Evolutionary conservation across 2,888 invertebrate genomes (phyloP), one percentile per base, ranked within the genome.

Genomic region (Spodoptera littoralis): DNA sequence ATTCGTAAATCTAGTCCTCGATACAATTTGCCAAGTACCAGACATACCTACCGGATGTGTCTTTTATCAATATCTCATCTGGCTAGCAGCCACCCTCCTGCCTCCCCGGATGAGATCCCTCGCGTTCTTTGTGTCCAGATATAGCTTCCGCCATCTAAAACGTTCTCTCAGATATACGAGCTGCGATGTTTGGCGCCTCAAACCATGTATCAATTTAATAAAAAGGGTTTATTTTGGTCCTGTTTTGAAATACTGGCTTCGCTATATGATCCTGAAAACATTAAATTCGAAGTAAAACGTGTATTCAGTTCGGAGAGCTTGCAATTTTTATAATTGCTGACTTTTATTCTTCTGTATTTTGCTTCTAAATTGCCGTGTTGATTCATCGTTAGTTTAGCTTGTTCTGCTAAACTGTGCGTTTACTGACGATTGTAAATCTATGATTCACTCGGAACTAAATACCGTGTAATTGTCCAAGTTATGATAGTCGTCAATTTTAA

Each of bases 61-160:
- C 60, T 65, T 63, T 75, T 77, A 70, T 80, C 78, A 77, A 70
- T 69, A 50, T 67, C 66, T 66, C 64, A 77, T 72, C 75, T 64
- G 62, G 66, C 67, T 69, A 54, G 61, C 58, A 57, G 59, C 66
- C 74, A 60, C 80, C 79, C 78, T 41, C 30, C 43, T 47, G 44
- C 52, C 60, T 45, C 63, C 73, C 70, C 53, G 63, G 68, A 73
- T 59, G 73, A 60, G 65, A 70, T 59, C 63, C 68, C 64, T 65
- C 64, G 30, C 46, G 30, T 48, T 60, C 73, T 66, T 77, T 72
- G 65, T 70, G 66, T 61, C 72, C 64, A 62, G 63, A 77, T 76
- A 65, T 76, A 76, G 58, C 66, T 52, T 65, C 73, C 66, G 73
- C 61, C 30, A 41, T 60, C 62, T 60, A 51, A 62, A 76, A 66